phyloP scores from a whole-genome alignment of 2,797 vertebrate genomes.

The Clarias pachynema region DNA sequence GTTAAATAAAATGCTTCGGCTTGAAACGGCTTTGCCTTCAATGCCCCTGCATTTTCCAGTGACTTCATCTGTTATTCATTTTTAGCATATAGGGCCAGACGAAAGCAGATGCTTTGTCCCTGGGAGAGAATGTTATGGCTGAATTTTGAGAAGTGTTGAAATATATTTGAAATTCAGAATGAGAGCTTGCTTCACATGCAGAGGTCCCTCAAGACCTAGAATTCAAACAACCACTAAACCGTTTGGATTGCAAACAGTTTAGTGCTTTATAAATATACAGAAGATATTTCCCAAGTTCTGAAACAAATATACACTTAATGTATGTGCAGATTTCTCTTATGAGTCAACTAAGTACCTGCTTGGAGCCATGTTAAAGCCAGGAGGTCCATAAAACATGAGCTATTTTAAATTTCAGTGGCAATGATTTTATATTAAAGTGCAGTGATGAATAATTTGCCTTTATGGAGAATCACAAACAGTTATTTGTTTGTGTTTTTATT shows the following conservation, averaged over 20 bases:
- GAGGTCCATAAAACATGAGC: neutral
- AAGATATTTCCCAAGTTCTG: conserved; percentile 56
- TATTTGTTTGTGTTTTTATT: neutral
- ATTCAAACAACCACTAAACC: conserved; percentile 55
- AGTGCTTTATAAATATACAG: conserved; percentile 51
- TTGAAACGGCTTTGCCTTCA: conserved; percentile 14
- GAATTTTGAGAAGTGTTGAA: conserved; percentile 57
- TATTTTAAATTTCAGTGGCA: neutral
- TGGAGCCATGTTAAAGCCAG: neutral
- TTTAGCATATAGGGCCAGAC: conserved; percentile 51
- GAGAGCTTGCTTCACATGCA: conserved; percentile 54
- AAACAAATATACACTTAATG: conserved; percentile 48
- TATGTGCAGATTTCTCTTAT: conserved; percentile 42
- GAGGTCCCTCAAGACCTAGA: conserved; percentile 45
- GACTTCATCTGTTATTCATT: conserved; percentile 54
- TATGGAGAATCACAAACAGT: neutral
- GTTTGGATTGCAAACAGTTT: conserved; percentile 56
- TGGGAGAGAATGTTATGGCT: conserved; percentile 50
- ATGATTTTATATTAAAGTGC: neutral
- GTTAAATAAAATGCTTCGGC: conserved; percentile 43
- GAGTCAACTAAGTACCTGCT: conserved; percentile 18
- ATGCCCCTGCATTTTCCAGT: conserved; percentile 38
- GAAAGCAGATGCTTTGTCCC: conserved; percentile 56
- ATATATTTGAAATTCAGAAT: conserved; percentile 61
- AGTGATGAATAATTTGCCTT: neutral